Conservation (phyloP, 2,797 vertebrate species). For the Taenioides sp. region DNA sequence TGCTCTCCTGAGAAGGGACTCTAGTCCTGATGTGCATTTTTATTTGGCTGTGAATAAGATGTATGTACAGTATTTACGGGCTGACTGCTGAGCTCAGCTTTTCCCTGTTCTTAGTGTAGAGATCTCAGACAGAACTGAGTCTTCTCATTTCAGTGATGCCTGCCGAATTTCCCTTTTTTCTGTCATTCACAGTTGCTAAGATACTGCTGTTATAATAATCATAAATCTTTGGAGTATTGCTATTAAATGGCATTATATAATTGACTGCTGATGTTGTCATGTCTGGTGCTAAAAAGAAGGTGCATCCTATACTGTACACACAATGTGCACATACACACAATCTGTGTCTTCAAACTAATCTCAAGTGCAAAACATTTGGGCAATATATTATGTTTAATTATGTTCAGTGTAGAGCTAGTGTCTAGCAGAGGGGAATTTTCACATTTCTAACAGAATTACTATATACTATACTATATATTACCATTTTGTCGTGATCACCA, state of each 20-base stretch:
- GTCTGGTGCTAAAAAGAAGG: constrained; percentile 44
- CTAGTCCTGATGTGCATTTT: constrained; percentile 48
- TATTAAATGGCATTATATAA: constrained; percentile 78
- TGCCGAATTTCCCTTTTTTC: constrained; percentile 54
- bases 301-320: constrained; percentile 2
- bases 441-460: background rate
- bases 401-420: background rate
- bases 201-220: constrained; percentile 71
- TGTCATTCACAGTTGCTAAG: constrained; percentile 59
- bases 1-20: constrained; percentile 45
- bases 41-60: constrained; percentile 70
- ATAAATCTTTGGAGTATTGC: constrained; percentile 74
- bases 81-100: constrained; percentile 60
- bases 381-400: constrained; percentile 35
- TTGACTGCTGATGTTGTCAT: constrained; percentile 60
- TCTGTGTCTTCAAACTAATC: background rate
- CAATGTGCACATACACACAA: constrained; percentile 15
- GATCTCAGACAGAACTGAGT: constrained; percentile 65
- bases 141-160: constrained; percentile 71
- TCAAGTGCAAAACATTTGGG: constrained; percentile 29
- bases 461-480: too few relatives aligned
- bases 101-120: constrained; percentile 70
- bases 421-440: background rate
- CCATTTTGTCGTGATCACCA: background rate
- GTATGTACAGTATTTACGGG: constrained; percentile 72